Percentiles rank a stretch among this genome's conserved stretches.
Conservation (phyloP, 2,113 vertebrate species). For the Eclectus roratus region DNA sequence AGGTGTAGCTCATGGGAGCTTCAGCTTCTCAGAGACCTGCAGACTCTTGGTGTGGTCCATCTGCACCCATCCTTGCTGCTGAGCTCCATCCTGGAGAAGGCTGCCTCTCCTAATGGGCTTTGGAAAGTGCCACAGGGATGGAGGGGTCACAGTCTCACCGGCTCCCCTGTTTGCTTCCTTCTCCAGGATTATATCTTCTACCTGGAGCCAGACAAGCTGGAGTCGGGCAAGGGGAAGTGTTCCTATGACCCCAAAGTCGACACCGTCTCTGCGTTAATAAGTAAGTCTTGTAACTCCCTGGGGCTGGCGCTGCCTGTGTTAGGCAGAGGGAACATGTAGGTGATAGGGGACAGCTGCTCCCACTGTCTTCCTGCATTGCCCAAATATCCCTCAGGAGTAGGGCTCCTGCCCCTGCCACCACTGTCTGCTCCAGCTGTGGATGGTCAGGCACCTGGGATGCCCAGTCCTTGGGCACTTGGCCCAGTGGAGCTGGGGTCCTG, state of each 20-base stretch:
- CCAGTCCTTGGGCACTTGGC: neutral
- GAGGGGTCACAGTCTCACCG: neutral
- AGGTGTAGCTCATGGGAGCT: neutral
- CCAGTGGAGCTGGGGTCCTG: neutral
- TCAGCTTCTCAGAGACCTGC: neutral
- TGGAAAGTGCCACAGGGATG: neutral
- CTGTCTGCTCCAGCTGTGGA: neutral
- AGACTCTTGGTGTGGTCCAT: neutral
- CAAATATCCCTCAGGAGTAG: neutral
- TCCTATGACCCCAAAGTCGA: constrained; percentile 97
- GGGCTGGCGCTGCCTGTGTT: accelerated
- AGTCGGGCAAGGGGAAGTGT: constrained; percentile 98
- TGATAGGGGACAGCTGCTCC: neutral
- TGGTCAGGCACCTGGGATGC: accelerated
- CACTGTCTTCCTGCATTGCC: neutral
- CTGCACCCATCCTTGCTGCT: accelerated
- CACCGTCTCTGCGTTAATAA: constrained; percentile 95
- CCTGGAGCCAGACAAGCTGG: constrained; percentile 93
- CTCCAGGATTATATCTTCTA: constrained; percentile 95
- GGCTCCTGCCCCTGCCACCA: neutral
- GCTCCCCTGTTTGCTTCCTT: constrained; percentile 12
- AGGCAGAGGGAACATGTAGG: neutral
- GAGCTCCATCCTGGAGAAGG: neutral
- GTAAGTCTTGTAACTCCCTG: constrained; percentile 77
- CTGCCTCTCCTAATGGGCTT: neutral